phyloP scores from a whole-genome alignment of 1,140 invertebrate species.

The Batillaria attramentaria region DNA sequence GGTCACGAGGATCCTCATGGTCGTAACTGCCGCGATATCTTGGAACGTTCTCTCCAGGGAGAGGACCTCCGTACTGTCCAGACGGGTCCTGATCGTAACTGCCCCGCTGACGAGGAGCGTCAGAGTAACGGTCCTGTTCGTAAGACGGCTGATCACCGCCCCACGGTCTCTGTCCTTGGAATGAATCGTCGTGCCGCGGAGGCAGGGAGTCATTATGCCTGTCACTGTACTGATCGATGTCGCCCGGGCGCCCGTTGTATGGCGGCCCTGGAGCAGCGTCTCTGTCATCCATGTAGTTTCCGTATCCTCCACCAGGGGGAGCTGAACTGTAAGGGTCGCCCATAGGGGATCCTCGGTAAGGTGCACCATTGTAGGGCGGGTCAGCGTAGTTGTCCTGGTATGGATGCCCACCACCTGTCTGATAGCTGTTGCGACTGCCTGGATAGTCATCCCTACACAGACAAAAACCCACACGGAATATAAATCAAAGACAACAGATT shows the following conservation, averaged over 20 bases:
- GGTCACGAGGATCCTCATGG: slow-evolving; percentile 74
- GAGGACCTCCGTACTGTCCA: background rate
- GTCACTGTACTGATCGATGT: slow-evolving; percentile 15
- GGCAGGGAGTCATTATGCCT: background rate
- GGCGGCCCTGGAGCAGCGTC: background rate
- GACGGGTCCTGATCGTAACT: slow-evolving; percentile 28
- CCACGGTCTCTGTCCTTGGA: slow-evolving; percentile 24
- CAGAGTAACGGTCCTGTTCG: slow-evolving; percentile 35
- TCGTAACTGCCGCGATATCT: slow-evolving; percentile 37
- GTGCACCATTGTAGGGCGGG: slow-evolving; percentile 23
- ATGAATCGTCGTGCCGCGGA: background rate
- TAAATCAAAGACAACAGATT: background rate
- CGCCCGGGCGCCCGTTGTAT: slow-evolving; percentile 2
- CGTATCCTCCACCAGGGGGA: slow-evolving; percentile 25
- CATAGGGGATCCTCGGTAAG: slow-evolving; percentile 24
- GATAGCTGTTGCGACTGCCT: slow-evolving; percentile 47
- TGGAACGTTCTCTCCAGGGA: slow-evolving; percentile 12
- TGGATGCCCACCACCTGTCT: slow-evolving; percentile 30
- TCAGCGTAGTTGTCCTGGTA: slow-evolving; percentile 48
- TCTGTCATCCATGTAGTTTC: slow-evolving; percentile 36
- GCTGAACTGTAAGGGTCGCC: slow-evolving; percentile 38
- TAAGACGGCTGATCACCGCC: slow-evolving; percentile 5
- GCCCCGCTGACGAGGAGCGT: slow-evolving; percentile 26
- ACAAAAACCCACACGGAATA: background rate
- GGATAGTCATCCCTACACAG: slow-evolving; percentile 47